phyloP scores from a whole-genome alignment of 2,888 invertebrate genomes.

The Tricholauxania praeusta region DNA sequence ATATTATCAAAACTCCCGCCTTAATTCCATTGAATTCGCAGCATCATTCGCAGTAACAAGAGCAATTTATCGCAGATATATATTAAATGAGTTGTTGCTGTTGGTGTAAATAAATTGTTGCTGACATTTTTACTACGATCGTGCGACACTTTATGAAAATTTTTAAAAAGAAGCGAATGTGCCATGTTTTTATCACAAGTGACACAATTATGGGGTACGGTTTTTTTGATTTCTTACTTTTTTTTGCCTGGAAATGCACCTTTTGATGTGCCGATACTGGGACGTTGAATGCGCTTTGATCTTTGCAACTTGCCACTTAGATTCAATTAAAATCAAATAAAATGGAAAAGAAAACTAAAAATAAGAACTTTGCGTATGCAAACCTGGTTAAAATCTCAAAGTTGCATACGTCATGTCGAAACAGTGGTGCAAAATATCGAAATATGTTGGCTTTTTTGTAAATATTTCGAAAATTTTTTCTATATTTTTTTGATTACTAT shows the following conservation, averaged over 20 bases:
- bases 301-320: conserved; percentile 63
- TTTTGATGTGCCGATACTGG: background rate
- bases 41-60: background rate
- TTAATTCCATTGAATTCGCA: conserved; percentile 1
- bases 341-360: conserved; percentile 26
- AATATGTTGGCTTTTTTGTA: no score
- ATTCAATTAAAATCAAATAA: conserved; percentile 65
- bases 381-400: no score
- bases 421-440: no score
- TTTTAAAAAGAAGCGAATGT: background rate
- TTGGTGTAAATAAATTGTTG: conserved; percentile 17
- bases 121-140: conserved; percentile 6
- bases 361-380: background rate
- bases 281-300: conserved; percentile 56
- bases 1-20: background rate
- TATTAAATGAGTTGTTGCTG: no score
- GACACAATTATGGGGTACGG: conserved; percentile 2
- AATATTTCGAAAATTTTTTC: no score
- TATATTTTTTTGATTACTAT: no score
- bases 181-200: background rate
- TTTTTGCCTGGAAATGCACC: background rate
- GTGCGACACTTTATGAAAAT: background rate
- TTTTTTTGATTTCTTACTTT: background rate
- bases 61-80: background rate
- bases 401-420: no score